Percentiles rank a stretch among this genome's conserved stretches.
These are phyloP conservation scores for Hyperoplus lanceolatus DNA, from an alignment of 2,797 vertebrate species.

Conservation along the genomic window DNA sequence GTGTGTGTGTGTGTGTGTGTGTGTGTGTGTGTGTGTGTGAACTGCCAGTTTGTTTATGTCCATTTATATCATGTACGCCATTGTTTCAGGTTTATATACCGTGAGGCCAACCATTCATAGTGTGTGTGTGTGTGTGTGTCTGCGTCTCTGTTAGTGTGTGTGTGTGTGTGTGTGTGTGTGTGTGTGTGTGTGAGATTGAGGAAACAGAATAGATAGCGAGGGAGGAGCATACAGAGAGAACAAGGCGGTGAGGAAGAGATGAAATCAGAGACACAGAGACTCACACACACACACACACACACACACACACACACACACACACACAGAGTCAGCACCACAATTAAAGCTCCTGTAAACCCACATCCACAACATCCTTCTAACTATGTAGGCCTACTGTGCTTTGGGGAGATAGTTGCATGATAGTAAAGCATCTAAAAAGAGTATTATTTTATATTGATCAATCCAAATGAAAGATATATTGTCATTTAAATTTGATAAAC, in stretches of 20 bases:
- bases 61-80: too few relatives aligned
- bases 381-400: too few relatives aligned
- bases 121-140: not conserved
- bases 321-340: not conserved
- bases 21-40: not conserved
- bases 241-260: slow-evolving; percentile 13
- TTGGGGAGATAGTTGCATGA: too few relatives aligned
- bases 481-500: too few relatives aligned
- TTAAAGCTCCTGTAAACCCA: too few relatives aligned
- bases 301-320: not conserved
- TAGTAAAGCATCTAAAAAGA: too few relatives aligned
- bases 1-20: not conserved
- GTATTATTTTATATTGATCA: too few relatives aligned
- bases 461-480: too few relatives aligned
- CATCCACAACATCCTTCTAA: too few relatives aligned
- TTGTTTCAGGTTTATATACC: too few relatives aligned
- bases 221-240: slow-evolving; percentile 24
- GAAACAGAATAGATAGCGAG: slow-evolving; percentile 19
- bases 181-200: not conserved
- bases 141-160: not conserved
- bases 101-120: too few relatives aligned
- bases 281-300: not conserved
- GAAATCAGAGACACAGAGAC: slow-evolving; percentile 23
- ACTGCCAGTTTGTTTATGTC: too few relatives aligned
- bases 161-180: not conserved